Conservation (phyloP, 1,140 invertebrate genomes). For the Trinorchestia longiramus region DNA sequence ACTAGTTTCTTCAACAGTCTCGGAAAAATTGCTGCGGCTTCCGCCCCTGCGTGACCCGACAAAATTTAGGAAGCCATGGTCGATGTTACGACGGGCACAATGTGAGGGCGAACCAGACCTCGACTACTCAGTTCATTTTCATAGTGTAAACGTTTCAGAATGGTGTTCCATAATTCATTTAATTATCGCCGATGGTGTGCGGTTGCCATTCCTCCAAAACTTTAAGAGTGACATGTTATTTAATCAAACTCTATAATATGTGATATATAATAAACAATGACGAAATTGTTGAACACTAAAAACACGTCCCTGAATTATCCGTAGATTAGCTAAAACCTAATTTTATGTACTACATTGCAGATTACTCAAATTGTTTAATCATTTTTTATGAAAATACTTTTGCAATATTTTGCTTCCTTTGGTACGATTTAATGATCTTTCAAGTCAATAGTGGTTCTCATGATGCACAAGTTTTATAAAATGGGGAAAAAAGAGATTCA, state of each 20-base stretch:
- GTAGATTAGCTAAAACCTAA: neutral
- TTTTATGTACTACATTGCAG: neutral
- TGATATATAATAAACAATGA: neutral
- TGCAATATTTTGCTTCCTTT: too few species aligned
- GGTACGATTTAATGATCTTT: too few species aligned
- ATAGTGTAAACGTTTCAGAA: neutral
- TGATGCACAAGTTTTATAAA: too few species aligned
- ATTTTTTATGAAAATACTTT: too few species aligned
- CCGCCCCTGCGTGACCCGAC: slow-evolving; percentile 33
- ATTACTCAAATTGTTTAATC: too few species aligned
- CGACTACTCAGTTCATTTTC: slow-evolving; percentile 25
- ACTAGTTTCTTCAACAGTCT: slow-evolving; percentile 27
- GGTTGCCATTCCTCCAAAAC: neutral
- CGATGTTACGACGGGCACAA: slow-evolving; percentile 15
- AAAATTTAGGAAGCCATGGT: slow-evolving; percentile 10
- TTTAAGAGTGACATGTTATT: neutral
- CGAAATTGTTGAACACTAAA: neutral
- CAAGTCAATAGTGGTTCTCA: too few species aligned
- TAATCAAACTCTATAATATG: neutral
- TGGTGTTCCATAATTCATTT: neutral
- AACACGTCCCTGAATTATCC: neutral
- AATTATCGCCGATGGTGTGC: neutral
- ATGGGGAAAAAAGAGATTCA: too few species aligned
- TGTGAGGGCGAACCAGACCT: neutral
- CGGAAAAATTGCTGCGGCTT: neutral